phyloP scores from a whole-genome alignment of 2,888 invertebrate genomes.

The Barypeithes pellucidus region DNA sequence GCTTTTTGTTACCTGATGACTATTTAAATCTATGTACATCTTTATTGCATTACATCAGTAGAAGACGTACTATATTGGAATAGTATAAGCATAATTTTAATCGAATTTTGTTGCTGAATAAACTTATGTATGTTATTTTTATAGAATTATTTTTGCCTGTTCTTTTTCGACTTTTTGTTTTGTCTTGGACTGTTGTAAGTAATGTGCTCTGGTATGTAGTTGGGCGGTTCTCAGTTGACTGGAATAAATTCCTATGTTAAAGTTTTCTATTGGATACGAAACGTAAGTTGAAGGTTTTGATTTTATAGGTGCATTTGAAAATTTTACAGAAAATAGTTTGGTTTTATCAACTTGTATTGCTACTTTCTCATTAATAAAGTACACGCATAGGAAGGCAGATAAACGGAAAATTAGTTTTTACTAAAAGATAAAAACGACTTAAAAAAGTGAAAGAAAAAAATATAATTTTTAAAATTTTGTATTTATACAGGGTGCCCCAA shows the following conservation, averaged over 20 bases:
- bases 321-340: too few relatives aligned
- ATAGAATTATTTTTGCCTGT: constrained; percentile 49
- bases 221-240: constrained; percentile 30
- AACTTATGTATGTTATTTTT: constrained; percentile 57
- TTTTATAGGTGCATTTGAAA: not conserved
- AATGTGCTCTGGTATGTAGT: constrained; percentile 39
- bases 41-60: constrained; percentile 50
- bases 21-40: constrained; percentile 18
- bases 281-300: constrained; percentile 18
- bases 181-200: constrained; percentile 48
- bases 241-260: constrained; percentile 35
- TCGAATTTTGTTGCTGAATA: constrained; percentile 56
- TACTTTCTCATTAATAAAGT: too few relatives aligned
- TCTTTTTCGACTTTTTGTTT: constrained; percentile 48
- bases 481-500: too few relatives aligned
- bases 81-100: constrained; percentile 39
- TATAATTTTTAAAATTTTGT: too few relatives aligned
- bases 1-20: too few relatives aligned
- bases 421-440: too few relatives aligned
- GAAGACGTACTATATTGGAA: constrained; percentile 54
- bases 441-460: too few relatives aligned
- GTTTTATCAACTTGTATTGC: too few relatives aligned
- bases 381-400: too few relatives aligned
- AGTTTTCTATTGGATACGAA: constrained; percentile 5
- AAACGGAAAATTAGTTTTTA: too few relatives aligned